Base-by-base conservation (phyloP, 2,113 vertebrate genomes). In the Brienomyrus longianalis region DNA sequence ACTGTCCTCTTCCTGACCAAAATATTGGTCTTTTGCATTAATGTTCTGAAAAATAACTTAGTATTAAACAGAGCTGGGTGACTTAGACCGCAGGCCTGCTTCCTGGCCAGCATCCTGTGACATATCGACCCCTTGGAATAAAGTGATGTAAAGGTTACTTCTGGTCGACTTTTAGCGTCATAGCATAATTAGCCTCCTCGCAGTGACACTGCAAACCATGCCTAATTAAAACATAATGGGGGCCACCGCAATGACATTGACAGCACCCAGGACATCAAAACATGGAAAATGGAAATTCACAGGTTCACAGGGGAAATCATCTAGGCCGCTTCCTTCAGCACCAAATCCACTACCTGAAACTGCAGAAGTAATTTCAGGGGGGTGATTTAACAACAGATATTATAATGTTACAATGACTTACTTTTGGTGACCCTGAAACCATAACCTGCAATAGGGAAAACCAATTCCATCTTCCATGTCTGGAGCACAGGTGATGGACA, bases 381-480 rank as follows among this genome's bases (percentile, higher is more conserved):
- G 9, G 39, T 31, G 88, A 88, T 48, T 89, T 89, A 87, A 83
- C 74, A 91, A 84, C 56, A 89, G 21, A 50, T 90, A 45, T 51
- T 88, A 66, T 85, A 87, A 87, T 88, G 89, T 39, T 47, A 77
- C 84, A 90, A 90, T 52, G 85, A 90, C 85, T 45, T 48, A 84
- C 77, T 83, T 86, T 35, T 39, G 10, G 50, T 31, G 35, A 90
- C 86, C 89, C 70, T 62, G n/a, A 89, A 83, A 89, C 86, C 89
- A 48, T 45, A 43, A 86, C 87, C 39, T 48, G 15, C 70, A 89
- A 77, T 45, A 66, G 86, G 27, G 77, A 88, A 91, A 92, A 89
- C 89, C 21, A 90, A 89, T 87, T 88, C 87, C 19, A 9, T 87
- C 88, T 88, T 59, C 70, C 17, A 21, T 86, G 90, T 92, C 59